A percentile compares a stretch with the other conserved stretches of the same genome.
phyloP scores from a whole-genome alignment of 2,797 vertebrate genomes.

The Epinephelus awoara region DNA sequence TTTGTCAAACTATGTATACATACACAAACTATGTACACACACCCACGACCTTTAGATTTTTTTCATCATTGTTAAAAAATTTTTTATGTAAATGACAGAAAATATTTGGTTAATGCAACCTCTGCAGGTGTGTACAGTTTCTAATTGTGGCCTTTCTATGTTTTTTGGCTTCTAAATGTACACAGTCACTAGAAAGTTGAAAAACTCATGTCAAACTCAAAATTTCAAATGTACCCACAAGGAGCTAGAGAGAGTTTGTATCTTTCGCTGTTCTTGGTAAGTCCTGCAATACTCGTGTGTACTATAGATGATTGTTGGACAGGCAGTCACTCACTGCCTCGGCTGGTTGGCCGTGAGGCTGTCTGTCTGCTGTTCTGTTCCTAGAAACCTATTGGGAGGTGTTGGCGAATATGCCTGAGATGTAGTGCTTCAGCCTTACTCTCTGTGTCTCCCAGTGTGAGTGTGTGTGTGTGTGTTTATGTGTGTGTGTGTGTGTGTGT shows the following conservation, averaged over 20 bases:
- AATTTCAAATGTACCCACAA: conserved; percentile 16
- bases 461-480: conserved; percentile 7
- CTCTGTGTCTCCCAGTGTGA: conserved; percentile 10
- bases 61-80: no score
- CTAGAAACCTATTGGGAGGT: conserved; percentile 57
- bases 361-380: conserved; percentile 50
- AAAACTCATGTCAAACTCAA: not conserved
- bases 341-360: conserved; percentile 37
- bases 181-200: not conserved
- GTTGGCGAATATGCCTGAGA: conserved; percentile 42
- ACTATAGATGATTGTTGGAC: conserved; percentile 39
- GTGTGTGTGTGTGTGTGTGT: not conserved
- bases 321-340: conserved; percentile 50
- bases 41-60: no score
- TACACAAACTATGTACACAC: no score
- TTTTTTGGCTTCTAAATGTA: not conserved
- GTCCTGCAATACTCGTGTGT: conserved; percentile 10
- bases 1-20: no score
- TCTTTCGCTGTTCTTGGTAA: conserved; percentile 12
- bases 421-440: conserved; percentile 14
- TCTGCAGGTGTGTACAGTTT: not conserved
- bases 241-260: not conserved
- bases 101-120: no score
- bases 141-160: not conserved
- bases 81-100: no score